Base-by-base conservation (phyloP, 1,140 invertebrate genomes). In the Trachelipus rathkii region DNA sequence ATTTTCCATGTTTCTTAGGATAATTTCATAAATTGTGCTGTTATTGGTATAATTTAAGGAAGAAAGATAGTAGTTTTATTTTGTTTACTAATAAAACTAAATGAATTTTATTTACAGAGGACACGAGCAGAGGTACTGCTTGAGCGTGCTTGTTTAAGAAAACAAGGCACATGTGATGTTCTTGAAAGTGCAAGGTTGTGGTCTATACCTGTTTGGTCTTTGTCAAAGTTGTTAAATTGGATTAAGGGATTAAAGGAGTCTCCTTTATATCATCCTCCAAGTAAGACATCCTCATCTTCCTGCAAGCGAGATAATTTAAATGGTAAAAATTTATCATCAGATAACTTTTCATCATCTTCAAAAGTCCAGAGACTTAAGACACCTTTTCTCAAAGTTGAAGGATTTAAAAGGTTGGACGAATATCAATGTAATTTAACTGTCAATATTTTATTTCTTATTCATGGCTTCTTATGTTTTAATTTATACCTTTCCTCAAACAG, bases 121-220 rank as follows among this genome's bases (percentile, higher is more conserved):
- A 79, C 78, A 44, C 66, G 78, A 67, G 78, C 78, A 19, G 78
- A 79, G 46, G 78, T 79, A 23, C 21, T 79, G 66, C 68, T 79
- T 23, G 78, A 79, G 45, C 75, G 78, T 23, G 78, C 75, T 9
- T 79, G 78, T 74, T 71, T 79, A 50, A 45, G 75, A 11, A 74
- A 75, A 21, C 74, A 70, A 72, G 78, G 78, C 67, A 79, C 78
- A 33, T 74, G 78, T 71, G 78, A 79, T 71, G 72, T 79, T 21
- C 60, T 79, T 21, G 78, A 79, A 72, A 79, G 76, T 46, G 78
- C 78, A 44, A 60, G 78, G 13, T 72, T 76, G 23, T 79, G 78
- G 78, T 74, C 73, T 79, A 75, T 79, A 19, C 78, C 78, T 45
- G 78, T 79, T 10, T 79, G 78, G 78, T 75, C 78, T 10, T 72